Conservation (phyloP, 2,113 vertebrate genomes). For the Pycnonotus jocosus region DNA sequence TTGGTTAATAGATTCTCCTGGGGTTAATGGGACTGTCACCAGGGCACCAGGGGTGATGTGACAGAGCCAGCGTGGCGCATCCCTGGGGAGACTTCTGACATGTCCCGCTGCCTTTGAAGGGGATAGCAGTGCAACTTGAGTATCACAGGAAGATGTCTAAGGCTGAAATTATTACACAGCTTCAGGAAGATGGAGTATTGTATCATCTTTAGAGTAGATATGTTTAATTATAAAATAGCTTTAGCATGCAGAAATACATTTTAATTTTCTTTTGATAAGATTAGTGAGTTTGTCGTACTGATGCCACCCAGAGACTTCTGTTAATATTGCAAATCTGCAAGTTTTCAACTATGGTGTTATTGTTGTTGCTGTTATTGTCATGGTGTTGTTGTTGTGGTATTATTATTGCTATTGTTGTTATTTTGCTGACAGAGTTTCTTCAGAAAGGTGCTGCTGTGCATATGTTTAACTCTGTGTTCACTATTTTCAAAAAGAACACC, state of each 20-base stretch:
- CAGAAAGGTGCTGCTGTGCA: not conserved
- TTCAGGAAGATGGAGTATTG: not conserved
- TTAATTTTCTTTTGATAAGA: not conserved
- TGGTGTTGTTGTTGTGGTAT: not conserved
- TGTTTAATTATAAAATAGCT: not conserved
- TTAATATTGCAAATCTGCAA: constrained; percentile 27
- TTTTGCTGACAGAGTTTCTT: not conserved
- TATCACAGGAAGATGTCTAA: not conserved
- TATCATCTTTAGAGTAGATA: not conserved
- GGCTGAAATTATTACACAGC: not conserved
- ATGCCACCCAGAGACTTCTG: constrained; percentile 31
- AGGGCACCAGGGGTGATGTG: constrained; percentile 10
- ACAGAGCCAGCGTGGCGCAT: constrained; percentile 8
- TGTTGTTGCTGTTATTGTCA: not conserved
- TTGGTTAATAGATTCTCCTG: constrained; percentile 39
- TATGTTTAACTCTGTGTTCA: not conserved
- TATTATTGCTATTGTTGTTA: not conserved
- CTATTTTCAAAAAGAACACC: not conserved
- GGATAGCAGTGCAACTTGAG: not conserved
- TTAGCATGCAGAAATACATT: not conserved
- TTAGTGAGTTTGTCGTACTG: not conserved
- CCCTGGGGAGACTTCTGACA: not conserved
- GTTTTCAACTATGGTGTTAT: not conserved
- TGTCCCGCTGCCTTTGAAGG: not conserved
- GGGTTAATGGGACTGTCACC: constrained; percentile 66